phyloP scores from a whole-genome alignment of 2,888 invertebrate genomes.

The Cynaeus angustus region DNA sequence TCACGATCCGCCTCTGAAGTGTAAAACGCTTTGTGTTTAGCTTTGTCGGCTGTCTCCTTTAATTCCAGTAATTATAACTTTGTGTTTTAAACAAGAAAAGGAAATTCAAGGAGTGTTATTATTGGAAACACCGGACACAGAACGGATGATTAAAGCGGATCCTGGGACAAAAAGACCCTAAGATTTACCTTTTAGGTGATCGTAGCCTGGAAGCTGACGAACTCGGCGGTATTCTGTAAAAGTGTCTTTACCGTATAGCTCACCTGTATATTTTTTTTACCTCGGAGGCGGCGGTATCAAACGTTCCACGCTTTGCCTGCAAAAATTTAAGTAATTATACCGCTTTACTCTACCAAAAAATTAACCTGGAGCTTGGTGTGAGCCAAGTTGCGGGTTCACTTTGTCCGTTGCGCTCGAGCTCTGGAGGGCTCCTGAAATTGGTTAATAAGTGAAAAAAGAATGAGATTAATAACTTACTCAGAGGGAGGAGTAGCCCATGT shows the following conservation, averaged over 20 bases:
- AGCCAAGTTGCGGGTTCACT: slow-evolving; percentile 49
- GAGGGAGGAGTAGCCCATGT: slow-evolving; percentile 62
- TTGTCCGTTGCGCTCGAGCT: slow-evolving; percentile 26
- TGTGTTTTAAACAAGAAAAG: too few species aligned
- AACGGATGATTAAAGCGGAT: too few species aligned
- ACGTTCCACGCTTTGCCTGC: slow-evolving; percentile 43
- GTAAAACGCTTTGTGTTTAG: too few species aligned
- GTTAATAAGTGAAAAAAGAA: neutral
- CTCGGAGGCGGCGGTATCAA: slow-evolving; percentile 57
- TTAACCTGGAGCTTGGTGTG: slow-evolving; percentile 47
- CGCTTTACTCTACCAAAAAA: neutral
- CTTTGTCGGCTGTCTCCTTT: too few species aligned
- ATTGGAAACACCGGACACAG: too few species aligned
- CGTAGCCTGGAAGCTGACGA: slow-evolving; percentile 42
- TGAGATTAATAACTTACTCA: slow-evolving; percentile 53
- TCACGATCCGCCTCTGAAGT: too few species aligned
- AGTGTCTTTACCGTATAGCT: neutral
- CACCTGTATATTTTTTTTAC: slow-evolving; percentile 41
- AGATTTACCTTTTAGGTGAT: slow-evolving; percentile 49
- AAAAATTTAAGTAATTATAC: neutral
- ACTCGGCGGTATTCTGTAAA: slow-evolving; percentile 20
- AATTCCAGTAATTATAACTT: too few species aligned
- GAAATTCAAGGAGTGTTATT: too few species aligned
- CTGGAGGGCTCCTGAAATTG: slow-evolving; percentile 40
- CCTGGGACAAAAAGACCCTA: too few species aligned